Conservation (phyloP, 1,140 invertebrate species). For the Octopus bimaculoides region DNA sequence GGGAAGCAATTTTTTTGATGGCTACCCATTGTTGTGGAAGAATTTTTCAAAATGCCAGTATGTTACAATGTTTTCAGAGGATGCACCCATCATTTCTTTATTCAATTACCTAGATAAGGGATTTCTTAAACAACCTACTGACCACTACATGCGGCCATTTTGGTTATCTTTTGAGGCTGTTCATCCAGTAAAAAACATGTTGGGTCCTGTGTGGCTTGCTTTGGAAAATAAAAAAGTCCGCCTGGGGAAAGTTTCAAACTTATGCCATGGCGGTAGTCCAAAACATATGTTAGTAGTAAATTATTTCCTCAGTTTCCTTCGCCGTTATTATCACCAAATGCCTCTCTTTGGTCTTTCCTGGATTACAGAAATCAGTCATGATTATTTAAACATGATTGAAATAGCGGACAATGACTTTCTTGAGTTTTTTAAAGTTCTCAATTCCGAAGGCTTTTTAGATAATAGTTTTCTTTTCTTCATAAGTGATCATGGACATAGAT, state of each 20-base stretch:
- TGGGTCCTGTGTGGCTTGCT: not conserved
- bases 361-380: slow-evolving; percentile 25
- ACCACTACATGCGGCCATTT: slow-evolving; percentile 79
- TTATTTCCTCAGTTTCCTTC: slow-evolving; percentile 1
- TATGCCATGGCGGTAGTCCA: not conserved
- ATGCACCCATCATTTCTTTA: slow-evolving; percentile 70
- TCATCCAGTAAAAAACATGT: slow-evolving; percentile 15
- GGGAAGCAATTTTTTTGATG: slow-evolving; percentile 18
- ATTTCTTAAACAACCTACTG: slow-evolving; percentile 74
- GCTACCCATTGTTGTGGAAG: slow-evolving; percentile 43
- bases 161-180: slow-evolving; percentile 40
- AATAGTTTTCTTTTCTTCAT: slow-evolving; percentile 21
- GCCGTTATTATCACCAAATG: not conserved
- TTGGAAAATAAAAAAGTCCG: not conserved
- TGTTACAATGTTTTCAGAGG: slow-evolving; percentile 77
- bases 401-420: slow-evolving; percentile 32
- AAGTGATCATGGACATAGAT: slow-evolving; percentile 27
- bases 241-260: not conserved
- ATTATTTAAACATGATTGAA: slow-evolving; percentile 19
- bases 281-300: not conserved
- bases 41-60: slow-evolving; percentile 65
- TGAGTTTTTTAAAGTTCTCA: slow-evolving; percentile 31
- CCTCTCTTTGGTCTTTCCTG: slow-evolving; percentile 19
- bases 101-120: slow-evolving; percentile 81
- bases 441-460: slow-evolving; percentile 18